phyloP scores from a whole-genome alignment of 2,888 invertebrate species.

The Calameuta pallipes region DNA sequence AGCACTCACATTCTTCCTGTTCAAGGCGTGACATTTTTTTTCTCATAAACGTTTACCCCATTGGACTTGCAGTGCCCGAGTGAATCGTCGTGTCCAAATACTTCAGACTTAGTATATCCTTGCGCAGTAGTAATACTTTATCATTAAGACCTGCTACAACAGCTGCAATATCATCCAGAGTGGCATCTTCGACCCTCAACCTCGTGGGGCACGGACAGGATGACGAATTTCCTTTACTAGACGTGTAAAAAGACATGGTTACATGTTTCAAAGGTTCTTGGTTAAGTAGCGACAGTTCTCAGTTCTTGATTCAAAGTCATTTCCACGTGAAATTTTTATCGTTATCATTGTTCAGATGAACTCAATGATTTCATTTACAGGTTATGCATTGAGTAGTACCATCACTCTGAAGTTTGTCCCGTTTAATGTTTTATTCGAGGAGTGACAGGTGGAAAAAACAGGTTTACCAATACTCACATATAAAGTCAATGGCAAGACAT shows the following conservation, averaged over 20 bases:
- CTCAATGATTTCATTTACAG: not conserved
- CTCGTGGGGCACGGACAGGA: not conserved
- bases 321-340: not conserved
- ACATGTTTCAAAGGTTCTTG: not conserved
- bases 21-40: not conserved
- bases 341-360: not conserved
- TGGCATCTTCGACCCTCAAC: not conserved
- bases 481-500: not conserved
- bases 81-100: not conserved
- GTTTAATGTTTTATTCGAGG: not conserved
- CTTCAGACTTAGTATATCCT: slow-evolving; percentile 29
- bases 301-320: not conserved
- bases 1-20: not conserved
- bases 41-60: not conserved
- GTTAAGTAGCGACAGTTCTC: too few relatives aligned
- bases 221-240: not conserved
- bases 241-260: not conserved
- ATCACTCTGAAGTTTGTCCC: not conserved
- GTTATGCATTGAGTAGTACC: not conserved
- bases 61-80: not conserved
- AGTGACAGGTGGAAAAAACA: not conserved
- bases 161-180: slow-evolving; percentile 29
- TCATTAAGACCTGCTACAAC: slow-evolving; percentile 27
- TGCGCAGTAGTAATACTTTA: slow-evolving; percentile 32
- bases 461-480: not conserved